Percentiles rank a stretch among this genome's conserved stretches.
phyloP scores from a whole-genome alignment of 2,113 vertebrate species.

The Cyprinodon tularosa region DNA sequence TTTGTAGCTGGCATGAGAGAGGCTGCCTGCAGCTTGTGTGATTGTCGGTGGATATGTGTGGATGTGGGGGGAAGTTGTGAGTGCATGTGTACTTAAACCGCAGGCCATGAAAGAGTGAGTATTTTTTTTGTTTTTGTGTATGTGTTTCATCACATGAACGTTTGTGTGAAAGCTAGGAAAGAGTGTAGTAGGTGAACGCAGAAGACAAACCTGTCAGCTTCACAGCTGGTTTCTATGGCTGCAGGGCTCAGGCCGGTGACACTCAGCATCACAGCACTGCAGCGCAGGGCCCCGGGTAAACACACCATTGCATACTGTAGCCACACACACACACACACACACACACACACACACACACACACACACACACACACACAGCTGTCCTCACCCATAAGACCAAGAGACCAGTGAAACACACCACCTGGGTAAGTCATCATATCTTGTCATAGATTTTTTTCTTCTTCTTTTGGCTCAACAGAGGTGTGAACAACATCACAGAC shows the following conservation, averaged over 20 bases:
- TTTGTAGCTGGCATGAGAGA: constrained; percentile 72
- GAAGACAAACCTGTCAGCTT: constrained; percentile 78
- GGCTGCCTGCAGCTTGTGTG: constrained; percentile 74
- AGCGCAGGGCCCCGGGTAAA: constrained; percentile 67
- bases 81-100: constrained; percentile 73
- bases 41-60: constrained; percentile 71
- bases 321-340: constrained; percentile 36
- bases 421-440: constrained; percentile 76
- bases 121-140: constrained; percentile 27
- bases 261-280: constrained; percentile 74
- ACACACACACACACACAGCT: constrained; percentile 8
- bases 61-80: constrained; percentile 42
- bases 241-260: constrained; percentile 76
- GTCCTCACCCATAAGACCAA: constrained; percentile 66
- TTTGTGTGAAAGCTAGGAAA: constrained; percentile 36
- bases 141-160: constrained; percentile 23
- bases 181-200: constrained; percentile 75
- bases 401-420: constrained; percentile 74
- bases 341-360: constrained; percentile 36
- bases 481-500: constrained; percentile 83
- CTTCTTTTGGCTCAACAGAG: constrained; percentile 72
- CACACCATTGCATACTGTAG: constrained; percentile 66
- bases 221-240: constrained; percentile 79
- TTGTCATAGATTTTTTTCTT: constrained; percentile 64
- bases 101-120: constrained; percentile 61